A percentile compares a stretch with the other conserved stretches of the same genome.
Conservation (phyloP, 2,797 vertebrate species). For the Poeciliopsis turneri region DNA sequence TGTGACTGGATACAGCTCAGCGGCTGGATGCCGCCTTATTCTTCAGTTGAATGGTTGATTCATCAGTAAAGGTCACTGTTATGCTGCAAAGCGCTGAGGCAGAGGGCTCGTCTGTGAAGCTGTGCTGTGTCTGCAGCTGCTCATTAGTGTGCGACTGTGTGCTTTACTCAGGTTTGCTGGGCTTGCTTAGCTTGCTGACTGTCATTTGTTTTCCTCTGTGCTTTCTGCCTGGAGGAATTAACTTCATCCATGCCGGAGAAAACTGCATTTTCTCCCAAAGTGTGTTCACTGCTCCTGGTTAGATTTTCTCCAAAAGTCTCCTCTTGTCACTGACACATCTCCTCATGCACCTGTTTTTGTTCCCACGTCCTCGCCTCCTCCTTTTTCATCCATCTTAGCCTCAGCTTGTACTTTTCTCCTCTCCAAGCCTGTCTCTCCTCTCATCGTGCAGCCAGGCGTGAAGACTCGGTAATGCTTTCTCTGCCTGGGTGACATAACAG, state of each 20-base stretch:
- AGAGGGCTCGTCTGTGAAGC: slow-evolving; percentile 56
- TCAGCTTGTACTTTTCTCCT: slow-evolving; percentile 52
- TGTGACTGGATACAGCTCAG: slow-evolving; percentile 40
- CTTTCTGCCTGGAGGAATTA: slow-evolving; percentile 62
- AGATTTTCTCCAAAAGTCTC: slow-evolving; percentile 15
- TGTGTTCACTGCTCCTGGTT: slow-evolving; percentile 37
- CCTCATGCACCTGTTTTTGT: slow-evolving; percentile 26
- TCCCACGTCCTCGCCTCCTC: slow-evolving; percentile 35
- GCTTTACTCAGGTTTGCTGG: slow-evolving; percentile 63
- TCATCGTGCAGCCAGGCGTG: slow-evolving; percentile 76
- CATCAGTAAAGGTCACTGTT: slow-evolving; percentile 59
- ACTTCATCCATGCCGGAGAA: slow-evolving; percentile 46
- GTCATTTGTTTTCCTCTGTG: slow-evolving; percentile 67
- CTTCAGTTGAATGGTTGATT: slow-evolving; percentile 62
- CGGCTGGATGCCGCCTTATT: slow-evolving; percentile 46
- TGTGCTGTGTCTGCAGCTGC: slow-evolving; percentile 69
- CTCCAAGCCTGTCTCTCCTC: slow-evolving; percentile 55
- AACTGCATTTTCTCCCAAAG: slow-evolving; percentile 20
- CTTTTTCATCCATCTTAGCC: slow-evolving; percentile 49
- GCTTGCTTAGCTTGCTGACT: slow-evolving; percentile 63
- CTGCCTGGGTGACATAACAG: slow-evolving; percentile 80
- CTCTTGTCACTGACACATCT: slow-evolving; percentile 11
- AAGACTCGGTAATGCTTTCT: slow-evolving; percentile 82
- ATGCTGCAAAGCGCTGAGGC: slow-evolving; percentile 56
- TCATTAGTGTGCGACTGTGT: slow-evolving; percentile 70